These are phyloP conservation scores for Chaitophorus viminalis DNA, from an alignment of 2,888 invertebrate genomes.

Conservation along the genomic window DNA sequence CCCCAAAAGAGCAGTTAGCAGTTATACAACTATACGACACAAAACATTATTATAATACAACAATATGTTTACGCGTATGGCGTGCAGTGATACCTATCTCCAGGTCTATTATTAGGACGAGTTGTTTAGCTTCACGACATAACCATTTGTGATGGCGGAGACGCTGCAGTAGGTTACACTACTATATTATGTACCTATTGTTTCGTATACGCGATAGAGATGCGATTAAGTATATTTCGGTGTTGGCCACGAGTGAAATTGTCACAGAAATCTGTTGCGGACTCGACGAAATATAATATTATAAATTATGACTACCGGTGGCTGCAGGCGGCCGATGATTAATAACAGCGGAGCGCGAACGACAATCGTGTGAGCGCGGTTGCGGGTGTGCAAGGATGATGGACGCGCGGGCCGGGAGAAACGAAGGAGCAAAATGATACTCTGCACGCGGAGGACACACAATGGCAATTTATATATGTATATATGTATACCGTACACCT, in stretches of 20 bases:
- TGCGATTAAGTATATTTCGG: neutral
- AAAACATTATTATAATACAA: too few relatives aligned
- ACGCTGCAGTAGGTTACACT: too few relatives aligned
- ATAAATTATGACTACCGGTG: neutral
- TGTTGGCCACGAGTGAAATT: neutral
- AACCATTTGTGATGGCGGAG: too few relatives aligned
- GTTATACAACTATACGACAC: too few relatives aligned
- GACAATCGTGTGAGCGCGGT: neutral
- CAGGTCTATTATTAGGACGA: too few relatives aligned
- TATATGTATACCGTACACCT: neutral
- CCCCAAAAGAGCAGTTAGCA: too few relatives aligned
- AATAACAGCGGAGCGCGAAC: neutral
- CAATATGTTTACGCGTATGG: too few relatives aligned
- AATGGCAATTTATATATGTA: neutral
- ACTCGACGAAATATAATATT: neutral
- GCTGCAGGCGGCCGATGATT: constrained; percentile 10
- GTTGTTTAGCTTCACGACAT: too few relatives aligned
- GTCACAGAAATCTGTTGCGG: constrained; percentile 39
- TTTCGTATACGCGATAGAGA: too few relatives aligned
- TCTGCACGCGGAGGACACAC: neutral
- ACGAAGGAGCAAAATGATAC: neutral
- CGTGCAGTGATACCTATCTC: too few relatives aligned
- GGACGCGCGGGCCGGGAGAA: neutral
- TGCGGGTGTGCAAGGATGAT: neutral
- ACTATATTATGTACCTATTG: too few relatives aligned